Conservation (phyloP, 2,888 invertebrate species). For the Mongoloraphidia duomilia region DNA sequence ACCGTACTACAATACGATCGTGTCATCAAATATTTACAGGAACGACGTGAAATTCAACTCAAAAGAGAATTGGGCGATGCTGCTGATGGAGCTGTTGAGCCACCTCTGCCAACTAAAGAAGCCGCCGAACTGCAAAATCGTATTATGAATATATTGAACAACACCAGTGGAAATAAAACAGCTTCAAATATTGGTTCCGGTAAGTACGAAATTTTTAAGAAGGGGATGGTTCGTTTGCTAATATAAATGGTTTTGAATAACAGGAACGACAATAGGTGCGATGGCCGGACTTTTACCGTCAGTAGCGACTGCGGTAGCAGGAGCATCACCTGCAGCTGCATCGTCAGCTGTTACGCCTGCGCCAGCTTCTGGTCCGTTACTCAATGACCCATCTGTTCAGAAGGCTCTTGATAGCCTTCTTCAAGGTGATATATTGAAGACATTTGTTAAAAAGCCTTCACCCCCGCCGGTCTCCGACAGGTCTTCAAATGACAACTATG, state of each 20-base stretch:
- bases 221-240: conserved; percentile 19
- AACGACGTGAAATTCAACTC: conserved; percentile 57
- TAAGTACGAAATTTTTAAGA: conserved; percentile 14
- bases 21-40: conserved; percentile 55
- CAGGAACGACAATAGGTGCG: too few species aligned
- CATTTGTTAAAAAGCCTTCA: conserved; percentile 21
- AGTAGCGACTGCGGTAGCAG: conserved; percentile 19
- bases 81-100: conserved; percentile 30
- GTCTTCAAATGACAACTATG: background rate
- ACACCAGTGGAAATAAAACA: conserved; percentile 26
- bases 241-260: conserved; percentile 11
- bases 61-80: conserved; percentile 62
- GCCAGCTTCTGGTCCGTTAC: conserved; percentile 38
- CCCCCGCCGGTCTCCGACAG: background rate
- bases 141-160: conserved; percentile 64
- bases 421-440: conserved; percentile 41
- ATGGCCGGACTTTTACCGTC: background rate
- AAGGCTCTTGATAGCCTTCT: conserved; percentile 60
- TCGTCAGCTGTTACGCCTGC: conserved; percentile 24
- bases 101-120: conserved; percentile 29
- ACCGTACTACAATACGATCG: conserved; percentile 68
- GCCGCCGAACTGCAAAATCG: conserved; percentile 55
- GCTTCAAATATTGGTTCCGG: background rate
- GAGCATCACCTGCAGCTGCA: conserved; percentile 18
- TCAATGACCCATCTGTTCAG: conserved; percentile 64